Evolutionary conservation across 2,113 vertebrate species (phyloP).

Genomic region (Pleuronectes platessa): DNA sequence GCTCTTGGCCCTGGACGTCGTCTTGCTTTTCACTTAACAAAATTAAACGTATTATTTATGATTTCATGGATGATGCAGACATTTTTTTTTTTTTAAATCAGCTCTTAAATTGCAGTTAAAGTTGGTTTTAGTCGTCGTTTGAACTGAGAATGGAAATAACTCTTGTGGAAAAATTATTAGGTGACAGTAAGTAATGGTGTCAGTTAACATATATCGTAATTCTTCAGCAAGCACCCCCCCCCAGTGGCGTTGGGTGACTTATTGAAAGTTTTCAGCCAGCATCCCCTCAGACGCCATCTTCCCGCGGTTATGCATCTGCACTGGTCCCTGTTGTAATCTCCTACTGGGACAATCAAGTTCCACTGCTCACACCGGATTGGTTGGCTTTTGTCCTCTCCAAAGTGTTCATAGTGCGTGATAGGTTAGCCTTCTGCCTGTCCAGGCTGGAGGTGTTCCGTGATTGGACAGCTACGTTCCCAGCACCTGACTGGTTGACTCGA

Average conservation of each 20-base stretch:
- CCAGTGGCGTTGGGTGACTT: constrained; percentile 41
- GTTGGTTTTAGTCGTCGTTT: constrained; percentile 41
- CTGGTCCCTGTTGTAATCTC: background rate
- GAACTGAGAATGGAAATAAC: constrained; percentile 35
- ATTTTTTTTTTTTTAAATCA: constrained; percentile 4
- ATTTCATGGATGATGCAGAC: constrained; percentile 28
- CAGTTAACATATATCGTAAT: constrained; percentile 43
- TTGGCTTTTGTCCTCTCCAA: constrained; percentile 76
- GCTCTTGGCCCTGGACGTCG: constrained; percentile 14
- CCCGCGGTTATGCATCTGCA: constrained; percentile 60
- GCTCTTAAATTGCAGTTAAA: constrained; percentile 20
- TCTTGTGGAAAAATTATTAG: constrained; percentile 44
- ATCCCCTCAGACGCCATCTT: constrained; percentile 40
- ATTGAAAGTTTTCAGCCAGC: constrained; percentile 24
- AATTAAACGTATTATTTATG: constrained; percentile 23
- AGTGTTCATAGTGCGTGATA: constrained; percentile 65
- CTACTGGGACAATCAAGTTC: constrained; percentile 49
- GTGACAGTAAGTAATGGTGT: constrained; percentile 51
- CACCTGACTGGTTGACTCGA: constrained; percentile 58
- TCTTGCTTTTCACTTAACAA: constrained; percentile 30
- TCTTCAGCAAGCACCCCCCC: background rate
- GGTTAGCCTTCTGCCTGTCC: constrained; percentile 75
- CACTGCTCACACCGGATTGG: constrained; percentile 57
- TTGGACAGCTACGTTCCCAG: constrained; percentile 49
- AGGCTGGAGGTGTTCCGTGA: constrained; percentile 75